These are phyloP conservation scores for Lophotis ruficrista DNA, from an alignment of 2,113 vertebrate genomes.

Conservation along the genomic window DNA sequence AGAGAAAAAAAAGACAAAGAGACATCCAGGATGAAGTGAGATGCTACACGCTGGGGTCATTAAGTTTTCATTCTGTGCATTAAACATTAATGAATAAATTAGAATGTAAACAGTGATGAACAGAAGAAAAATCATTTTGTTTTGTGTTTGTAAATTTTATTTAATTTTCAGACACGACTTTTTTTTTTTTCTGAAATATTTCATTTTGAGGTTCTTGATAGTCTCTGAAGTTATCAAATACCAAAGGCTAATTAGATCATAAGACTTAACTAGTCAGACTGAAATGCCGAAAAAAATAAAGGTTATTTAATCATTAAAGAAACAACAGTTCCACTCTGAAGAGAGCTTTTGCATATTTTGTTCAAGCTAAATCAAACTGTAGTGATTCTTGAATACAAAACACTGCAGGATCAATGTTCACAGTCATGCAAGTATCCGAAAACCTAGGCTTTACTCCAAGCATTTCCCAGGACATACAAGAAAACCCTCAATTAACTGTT, in stretches of 20 bases:
- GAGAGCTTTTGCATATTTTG: background rate
- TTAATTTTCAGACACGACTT: slow-evolving; percentile 51
- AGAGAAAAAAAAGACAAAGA: background rate
- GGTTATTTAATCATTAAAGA: slow-evolving; percentile 68
- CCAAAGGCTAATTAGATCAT: slow-evolving; percentile 75
- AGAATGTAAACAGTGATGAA: slow-evolving; percentile 56
- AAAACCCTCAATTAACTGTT: background rate
- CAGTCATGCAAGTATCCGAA: background rate
- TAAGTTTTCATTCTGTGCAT: slow-evolving; percentile 72
- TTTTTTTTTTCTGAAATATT: slow-evolving; percentile 67
- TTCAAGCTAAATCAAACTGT: background rate
- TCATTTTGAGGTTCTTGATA: slow-evolving; percentile 68
- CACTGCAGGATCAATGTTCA: background rate
- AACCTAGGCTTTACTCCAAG: background rate
- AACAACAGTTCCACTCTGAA: background rate
- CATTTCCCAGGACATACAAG: background rate
- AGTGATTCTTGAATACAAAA: background rate
- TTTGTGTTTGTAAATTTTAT: slow-evolving; percentile 55
- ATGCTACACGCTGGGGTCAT: slow-evolving; percentile 52
- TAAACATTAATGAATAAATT: slow-evolving; percentile 71
- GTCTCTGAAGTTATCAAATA: slow-evolving; percentile 70
- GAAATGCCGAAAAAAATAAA: slow-evolving; percentile 72
- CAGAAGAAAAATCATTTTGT: slow-evolving; percentile 28
- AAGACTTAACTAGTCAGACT: slow-evolving; percentile 65
- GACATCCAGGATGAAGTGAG: background rate